Percentiles rank a stretch among this genome's conserved stretches.
phyloP scores from a whole-genome alignment of 2,797 vertebrate species.

The Notamacropus eugenii region DNA sequence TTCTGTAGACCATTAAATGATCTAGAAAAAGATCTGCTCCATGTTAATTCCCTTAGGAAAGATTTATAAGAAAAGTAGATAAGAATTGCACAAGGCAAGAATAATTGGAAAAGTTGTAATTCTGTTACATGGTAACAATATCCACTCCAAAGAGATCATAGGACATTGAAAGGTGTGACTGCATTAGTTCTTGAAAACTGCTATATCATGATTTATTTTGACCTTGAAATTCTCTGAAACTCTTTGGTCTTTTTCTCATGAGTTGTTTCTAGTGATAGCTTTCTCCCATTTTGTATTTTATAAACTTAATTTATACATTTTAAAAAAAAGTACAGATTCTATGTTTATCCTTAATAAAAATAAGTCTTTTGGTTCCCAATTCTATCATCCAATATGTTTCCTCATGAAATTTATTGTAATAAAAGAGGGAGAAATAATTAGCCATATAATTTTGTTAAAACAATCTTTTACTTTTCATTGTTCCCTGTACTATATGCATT shows the following conservation, averaged over 20 bases:
- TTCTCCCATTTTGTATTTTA: background rate
- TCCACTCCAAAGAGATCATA: background rate
- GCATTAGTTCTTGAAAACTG: background rate
- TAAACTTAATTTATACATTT: background rate
- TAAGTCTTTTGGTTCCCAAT: background rate
- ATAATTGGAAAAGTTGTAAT: background rate
- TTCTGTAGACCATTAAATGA: background rate
- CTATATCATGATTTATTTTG: background rate
- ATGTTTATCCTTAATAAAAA: background rate
- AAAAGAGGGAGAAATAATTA: background rate
- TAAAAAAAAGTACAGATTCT: background rate
- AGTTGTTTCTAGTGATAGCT: background rate
- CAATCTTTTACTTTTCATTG: background rate
- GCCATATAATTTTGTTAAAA: background rate
- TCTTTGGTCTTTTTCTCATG: background rate
- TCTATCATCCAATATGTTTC: background rate
- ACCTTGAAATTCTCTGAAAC: background rate
- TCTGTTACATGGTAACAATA: background rate
- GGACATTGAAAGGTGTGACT: background rate
- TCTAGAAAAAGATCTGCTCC: background rate
- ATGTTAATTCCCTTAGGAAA: background rate
- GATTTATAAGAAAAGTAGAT: background rate
- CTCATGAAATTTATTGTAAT: background rate
- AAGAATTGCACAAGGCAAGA: background rate
- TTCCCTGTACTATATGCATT: background rate